Evolutionary conservation across 2,113 vertebrate species (phyloP), one percentile per base, ranked within the genome.

Genomic region (Scomber scombrus): DNA sequence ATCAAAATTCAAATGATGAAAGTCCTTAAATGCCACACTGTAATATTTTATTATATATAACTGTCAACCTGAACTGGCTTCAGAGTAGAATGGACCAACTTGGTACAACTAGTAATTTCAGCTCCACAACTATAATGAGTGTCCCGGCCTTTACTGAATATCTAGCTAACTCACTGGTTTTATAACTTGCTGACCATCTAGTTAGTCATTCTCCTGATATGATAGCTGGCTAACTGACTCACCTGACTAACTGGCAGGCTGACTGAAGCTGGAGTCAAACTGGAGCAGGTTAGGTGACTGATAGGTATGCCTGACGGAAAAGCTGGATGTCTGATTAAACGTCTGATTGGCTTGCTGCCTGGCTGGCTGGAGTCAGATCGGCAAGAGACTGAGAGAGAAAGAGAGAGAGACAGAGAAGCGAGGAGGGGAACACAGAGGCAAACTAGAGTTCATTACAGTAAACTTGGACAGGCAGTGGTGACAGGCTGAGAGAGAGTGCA

Each of bases 371-470:
- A 88, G 86, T 80, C 54, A 63, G 76, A 47, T 51, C 9, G 75
- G 45, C 43, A 64, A 60, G 61, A 45, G 62, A 68, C 61, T 21
- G 23, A 63, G 47, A 58, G 51, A 67, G 60, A 31, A 52, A 45
- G 34, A 15, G 29, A 47, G 71, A 58, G 45, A 54, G 51, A 63
- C 52, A 58, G 68, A 46, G 68, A 46, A 69, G 31, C 14, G 29
- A 64, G 61, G 67, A 40, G 54, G 18, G 54, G 75, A 43, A 67
- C 65, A 61, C 54, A 64, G 86, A 89, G 73, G 83, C 80, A 52
- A 88, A 88, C 70, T 79, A 84, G 78, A 85, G 89, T 90, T 94
- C 82, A 92, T 92, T 91, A 91, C 82, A 84, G 88, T 80, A 80
- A 88, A 90, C 81, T 61, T 83, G 84, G 66, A 75, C 81, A 81